Conservation (phyloP, 2,113 vertebrate genomes). For the Tenrec ecaudatus region DNA sequence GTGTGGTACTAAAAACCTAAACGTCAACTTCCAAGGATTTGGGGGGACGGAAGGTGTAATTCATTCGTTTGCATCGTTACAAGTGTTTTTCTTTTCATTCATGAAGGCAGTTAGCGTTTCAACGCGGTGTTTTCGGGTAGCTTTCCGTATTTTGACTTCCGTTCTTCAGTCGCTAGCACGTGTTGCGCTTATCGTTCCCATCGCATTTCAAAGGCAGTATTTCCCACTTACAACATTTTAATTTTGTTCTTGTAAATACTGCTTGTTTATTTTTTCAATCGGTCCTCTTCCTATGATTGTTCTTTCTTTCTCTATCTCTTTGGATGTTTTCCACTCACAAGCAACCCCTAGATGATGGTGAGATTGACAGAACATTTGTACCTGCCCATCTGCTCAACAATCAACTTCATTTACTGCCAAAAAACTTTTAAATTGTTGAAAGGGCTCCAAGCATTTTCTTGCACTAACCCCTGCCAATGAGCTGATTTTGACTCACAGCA, state of each 20-base stretch:
- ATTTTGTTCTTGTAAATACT: background rate
- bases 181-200: background rate
- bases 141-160: background rate
- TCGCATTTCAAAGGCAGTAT: background rate
- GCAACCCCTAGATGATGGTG: too few relatives aligned
- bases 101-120: background rate
- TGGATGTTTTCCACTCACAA: background rate
- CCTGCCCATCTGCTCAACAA: too few relatives aligned
- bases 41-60: background rate
- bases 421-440: too few relatives aligned
- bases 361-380: too few relatives aligned
- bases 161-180: background rate
- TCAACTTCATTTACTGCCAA: too few relatives aligned
- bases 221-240: constrained; percentile 9
- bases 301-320: background rate
- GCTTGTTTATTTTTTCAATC: background rate
- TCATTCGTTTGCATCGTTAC: background rate
- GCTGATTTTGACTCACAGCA: too few relatives aligned
- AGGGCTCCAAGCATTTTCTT: too few relatives aligned
- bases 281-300: background rate
- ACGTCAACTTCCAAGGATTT: background rate
- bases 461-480: too few relatives aligned
- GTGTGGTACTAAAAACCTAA: background rate
- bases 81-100: background rate
- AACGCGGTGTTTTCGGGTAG: background rate